Conservation (phyloP, 2,113 vertebrate genomes). For the Leptobrachium leishanense region DNA sequence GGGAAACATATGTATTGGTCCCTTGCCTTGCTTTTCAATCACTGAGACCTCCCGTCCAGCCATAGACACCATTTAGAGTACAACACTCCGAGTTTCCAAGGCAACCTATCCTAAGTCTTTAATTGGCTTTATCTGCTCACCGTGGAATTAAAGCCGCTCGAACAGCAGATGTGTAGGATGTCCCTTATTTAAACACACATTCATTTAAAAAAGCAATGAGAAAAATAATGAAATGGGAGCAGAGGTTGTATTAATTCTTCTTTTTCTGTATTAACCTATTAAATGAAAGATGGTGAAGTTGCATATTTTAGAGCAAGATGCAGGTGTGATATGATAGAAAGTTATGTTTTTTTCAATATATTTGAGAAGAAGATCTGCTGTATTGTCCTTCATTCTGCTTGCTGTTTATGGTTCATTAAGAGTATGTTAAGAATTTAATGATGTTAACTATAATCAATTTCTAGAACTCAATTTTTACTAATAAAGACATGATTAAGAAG, state of each 20-base stretch:
- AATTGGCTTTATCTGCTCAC: slow-evolving; percentile 47
- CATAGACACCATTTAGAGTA: slow-evolving; percentile 30
- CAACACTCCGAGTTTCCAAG: slow-evolving; percentile 32
- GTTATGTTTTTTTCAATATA: no score
- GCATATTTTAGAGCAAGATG: neutral
- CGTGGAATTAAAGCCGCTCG: slow-evolving; percentile 32
- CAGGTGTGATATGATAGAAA: no score
- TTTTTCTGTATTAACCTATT: slow-evolving; percentile 1
- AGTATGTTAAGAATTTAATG: no score
- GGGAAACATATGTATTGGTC: slow-evolving; percentile 6
- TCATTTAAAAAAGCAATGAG: slow-evolving; percentile 33
- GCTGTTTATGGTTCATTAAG: no score
- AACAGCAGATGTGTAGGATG: slow-evolving; percentile 28
- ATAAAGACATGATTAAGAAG: no score
- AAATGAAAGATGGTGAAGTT: neutral
- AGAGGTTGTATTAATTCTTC: slow-evolving; percentile 5
- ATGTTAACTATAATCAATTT: no score
- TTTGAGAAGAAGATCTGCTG: no score
- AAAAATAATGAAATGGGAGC: slow-evolving; percentile 29
- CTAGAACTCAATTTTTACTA: no score
- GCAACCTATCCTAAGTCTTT: slow-evolving; percentile 40
- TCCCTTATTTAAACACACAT: slow-evolving; percentile 35
- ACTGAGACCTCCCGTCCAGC: slow-evolving; percentile 25
- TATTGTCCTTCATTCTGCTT: no score
- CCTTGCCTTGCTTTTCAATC: slow-evolving; percentile 28